These are phyloP conservation scores for Tor tambroides DNA, from an alignment of 2,113 vertebrate genomes.

Conservation along the genomic window DNA sequence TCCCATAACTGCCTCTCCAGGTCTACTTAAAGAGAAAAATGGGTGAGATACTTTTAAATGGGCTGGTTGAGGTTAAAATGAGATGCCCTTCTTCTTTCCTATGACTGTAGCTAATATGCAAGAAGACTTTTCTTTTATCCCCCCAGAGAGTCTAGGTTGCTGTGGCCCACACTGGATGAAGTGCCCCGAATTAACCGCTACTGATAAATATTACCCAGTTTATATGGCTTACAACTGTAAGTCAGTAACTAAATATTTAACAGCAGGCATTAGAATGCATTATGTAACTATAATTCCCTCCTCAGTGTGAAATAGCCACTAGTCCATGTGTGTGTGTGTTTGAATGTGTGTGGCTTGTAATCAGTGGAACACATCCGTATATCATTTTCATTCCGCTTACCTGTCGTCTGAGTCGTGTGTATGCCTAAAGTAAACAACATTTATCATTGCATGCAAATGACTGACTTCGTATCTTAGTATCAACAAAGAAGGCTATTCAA, in stretches of 20 bases:
- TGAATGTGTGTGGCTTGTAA: conserved; percentile 7
- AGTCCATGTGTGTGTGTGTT: background rate
- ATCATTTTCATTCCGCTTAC: conserved; percentile 26
- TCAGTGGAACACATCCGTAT: background rate
- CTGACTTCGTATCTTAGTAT: background rate
- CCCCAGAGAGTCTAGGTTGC: background rate
- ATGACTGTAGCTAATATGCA: background rate
- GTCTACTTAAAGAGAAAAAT: conserved; percentile 46
- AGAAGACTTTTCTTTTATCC: background rate
- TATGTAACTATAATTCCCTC: background rate
- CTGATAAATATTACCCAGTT: background rate
- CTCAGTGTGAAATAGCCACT: background rate
- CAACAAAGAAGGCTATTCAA: conserved; percentile 32
- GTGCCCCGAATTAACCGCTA: background rate
- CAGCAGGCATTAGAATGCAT: conserved; percentile 5
- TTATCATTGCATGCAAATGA: conserved; percentile 48
- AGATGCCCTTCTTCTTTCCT: conserved; percentile 45
- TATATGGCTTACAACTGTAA: conserved; percentile 1
- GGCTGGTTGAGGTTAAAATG: conserved; percentile 48
- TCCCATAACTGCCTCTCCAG: conserved; percentile 60
- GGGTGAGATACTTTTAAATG: conserved; percentile 6
- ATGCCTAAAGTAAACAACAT: conserved; percentile 43
- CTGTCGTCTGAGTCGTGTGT: background rate
- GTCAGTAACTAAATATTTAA: background rate
- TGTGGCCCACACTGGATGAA: background rate